Percentiles rank a stretch among this genome's conserved stretches.
Evolutionary conservation across 2,113 vertebrate species (phyloP).

Genomic region (Colius striatus): DNA sequence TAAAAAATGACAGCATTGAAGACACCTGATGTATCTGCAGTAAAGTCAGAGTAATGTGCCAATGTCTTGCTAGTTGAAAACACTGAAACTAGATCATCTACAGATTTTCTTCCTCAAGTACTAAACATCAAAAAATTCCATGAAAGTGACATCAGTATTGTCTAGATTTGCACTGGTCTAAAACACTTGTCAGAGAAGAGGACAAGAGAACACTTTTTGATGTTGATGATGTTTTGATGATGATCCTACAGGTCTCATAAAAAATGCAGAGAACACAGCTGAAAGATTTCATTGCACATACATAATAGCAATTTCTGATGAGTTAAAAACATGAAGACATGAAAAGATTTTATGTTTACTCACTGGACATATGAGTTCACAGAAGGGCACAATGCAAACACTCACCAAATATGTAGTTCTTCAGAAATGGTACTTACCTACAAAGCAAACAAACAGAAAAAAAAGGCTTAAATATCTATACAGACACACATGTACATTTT

Average conservation of each 20-base stretch:
- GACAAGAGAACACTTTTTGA: not conserved
- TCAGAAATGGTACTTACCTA: constrained; percentile 74
- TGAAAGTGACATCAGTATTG: not conserved
- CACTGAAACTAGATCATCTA: not conserved
- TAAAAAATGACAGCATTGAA: not conserved
- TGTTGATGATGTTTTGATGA: too few species aligned
- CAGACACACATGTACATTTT: not conserved
- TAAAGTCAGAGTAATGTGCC: not conserved
- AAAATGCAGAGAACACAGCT: not conserved
- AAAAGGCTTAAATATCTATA: not conserved
- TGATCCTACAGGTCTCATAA: not conserved
- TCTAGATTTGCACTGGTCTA: not conserved
- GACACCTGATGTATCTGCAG: not conserved
- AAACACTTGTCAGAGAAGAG: not conserved
- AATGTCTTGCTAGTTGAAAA: not conserved
- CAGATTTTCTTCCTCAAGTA: not conserved
- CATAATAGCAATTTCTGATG: not conserved
- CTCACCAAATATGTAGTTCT: constrained; percentile 56
- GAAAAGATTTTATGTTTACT: not conserved
- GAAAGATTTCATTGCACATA: not conserved
- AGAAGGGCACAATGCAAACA: constrained; percentile 28
- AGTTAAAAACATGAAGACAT: not conserved
- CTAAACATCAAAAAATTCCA: not conserved
- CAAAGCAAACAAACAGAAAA: constrained; percentile 63
- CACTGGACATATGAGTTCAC: not conserved